A percentile compares a stretch with the other conserved stretches of the same genome.
phyloP scores from a whole-genome alignment of 2,888 invertebrate species.

The Pristionchus entomophagus region DNA sequence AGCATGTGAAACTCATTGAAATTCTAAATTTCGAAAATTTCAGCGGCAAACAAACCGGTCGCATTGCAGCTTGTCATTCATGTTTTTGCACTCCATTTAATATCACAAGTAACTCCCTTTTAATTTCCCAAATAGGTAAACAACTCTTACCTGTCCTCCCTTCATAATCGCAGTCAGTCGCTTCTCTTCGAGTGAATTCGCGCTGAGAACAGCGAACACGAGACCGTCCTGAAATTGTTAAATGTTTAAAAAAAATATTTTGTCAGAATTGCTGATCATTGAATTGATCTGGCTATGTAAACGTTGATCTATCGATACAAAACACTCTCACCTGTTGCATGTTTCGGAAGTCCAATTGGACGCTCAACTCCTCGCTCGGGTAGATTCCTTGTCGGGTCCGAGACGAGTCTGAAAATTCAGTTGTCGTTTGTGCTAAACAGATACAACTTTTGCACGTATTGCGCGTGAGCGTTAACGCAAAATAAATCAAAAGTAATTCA shows the following conservation, averaged over 20 bases:
- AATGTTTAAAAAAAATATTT: background rate
- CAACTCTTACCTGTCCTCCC: conserved; percentile 48
- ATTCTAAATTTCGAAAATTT: no score
- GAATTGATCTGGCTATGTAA: background rate
- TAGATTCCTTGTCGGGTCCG: conserved; percentile 30
- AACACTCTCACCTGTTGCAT: conserved; percentile 1
- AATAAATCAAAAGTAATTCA: no score
- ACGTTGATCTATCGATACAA: background rate
- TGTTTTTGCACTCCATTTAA: no score
- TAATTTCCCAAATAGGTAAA: no score
- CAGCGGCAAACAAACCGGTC: no score
- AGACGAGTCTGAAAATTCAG: background rate
- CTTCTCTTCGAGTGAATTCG: conserved; percentile 35
- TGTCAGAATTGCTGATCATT: no score
- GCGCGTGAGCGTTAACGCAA: no score
- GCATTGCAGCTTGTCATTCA: no score
- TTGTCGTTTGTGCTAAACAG: background rate
- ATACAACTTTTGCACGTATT: no score
- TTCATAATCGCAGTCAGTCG: conserved; percentile 49
- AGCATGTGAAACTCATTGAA: background rate
- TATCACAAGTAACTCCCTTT: no score
- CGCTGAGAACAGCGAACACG: conserved; percentile 35
- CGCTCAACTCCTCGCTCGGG: conserved; percentile 1
- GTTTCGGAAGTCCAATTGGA: conserved; percentile 42
- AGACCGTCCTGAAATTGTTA: conserved; percentile 40